A percentile compares a stretch with the other conserved stretches of the same genome.
Conservation (phyloP, 2,113 vertebrate species). For the Elachura formosa region DNA sequence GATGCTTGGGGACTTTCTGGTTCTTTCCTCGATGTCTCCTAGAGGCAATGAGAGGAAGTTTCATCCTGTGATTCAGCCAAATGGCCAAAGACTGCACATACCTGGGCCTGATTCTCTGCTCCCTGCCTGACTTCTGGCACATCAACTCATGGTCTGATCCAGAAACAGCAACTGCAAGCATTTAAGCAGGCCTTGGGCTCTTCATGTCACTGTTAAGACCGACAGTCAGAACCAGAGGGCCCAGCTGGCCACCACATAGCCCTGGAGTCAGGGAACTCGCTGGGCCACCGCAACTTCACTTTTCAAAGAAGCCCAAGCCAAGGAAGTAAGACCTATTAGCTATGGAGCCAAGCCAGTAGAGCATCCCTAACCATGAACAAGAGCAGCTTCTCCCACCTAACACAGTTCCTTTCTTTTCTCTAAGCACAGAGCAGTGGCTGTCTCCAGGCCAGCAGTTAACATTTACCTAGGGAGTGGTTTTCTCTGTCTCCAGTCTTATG, state of each 20-base stretch:
- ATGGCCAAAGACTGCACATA: neutral
- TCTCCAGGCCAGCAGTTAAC: neutral
- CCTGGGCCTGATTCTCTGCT: neutral
- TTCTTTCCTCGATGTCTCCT: neutral
- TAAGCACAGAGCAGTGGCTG: rapidly evolving
- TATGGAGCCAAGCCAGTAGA: neutral
- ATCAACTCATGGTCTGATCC: neutral
- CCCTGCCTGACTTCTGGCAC: neutral
- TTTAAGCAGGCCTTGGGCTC: neutral
- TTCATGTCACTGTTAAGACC: neutral
- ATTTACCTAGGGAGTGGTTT: neutral
- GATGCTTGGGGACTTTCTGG: neutral
- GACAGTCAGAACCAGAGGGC: neutral
- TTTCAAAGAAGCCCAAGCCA: neutral
- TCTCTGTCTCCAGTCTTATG: neutral
- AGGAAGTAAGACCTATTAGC: neutral
- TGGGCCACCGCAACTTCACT: neutral
- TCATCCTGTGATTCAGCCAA: neutral
- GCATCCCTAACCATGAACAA: neutral
- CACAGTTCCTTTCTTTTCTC: neutral
- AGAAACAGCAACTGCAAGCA: neutral
- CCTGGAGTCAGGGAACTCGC: neutral
- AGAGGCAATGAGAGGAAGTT: neutral
- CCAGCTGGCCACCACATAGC: rapidly evolving
- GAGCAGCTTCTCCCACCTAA: neutral